Evolutionary conservation across 2,888 invertebrate genomes (phyloP).

Genomic region (Cephonodes hylas): DNA sequence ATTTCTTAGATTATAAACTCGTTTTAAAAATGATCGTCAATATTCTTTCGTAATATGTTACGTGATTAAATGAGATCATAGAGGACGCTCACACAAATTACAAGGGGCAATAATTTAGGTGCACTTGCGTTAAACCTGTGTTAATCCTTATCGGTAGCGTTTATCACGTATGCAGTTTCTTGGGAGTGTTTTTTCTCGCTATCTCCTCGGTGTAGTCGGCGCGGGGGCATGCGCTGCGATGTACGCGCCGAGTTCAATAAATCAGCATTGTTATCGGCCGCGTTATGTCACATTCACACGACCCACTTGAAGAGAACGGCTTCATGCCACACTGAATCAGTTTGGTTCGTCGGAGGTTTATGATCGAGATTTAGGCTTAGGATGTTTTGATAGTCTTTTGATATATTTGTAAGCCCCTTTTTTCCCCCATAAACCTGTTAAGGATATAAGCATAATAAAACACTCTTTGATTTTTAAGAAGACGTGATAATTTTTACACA

Average conservation of each 20-base stretch:
- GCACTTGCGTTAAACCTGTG: not conserved
- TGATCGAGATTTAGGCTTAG: not conserved
- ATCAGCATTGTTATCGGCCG: constrained; percentile 7
- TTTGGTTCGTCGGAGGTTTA: too few species aligned
- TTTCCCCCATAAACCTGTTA: too few species aligned
- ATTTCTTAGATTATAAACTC: too few species aligned
- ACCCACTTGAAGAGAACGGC: constrained; percentile 1
- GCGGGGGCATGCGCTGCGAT: not conserved
- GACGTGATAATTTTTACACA: too few species aligned
- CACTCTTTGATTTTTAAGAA: too few species aligned
- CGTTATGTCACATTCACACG: constrained; percentile 11
- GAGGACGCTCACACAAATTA: too few species aligned
- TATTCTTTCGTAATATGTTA: too few species aligned
- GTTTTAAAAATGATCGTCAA: too few species aligned
- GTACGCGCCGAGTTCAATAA: not conserved
- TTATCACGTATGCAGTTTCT: not conserved
- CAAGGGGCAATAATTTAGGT: too few species aligned
- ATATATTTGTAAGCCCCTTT: not conserved
- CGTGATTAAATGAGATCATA: too few species aligned
- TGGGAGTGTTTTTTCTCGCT: not conserved
- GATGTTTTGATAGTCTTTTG: not conserved
- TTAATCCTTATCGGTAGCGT: not conserved
- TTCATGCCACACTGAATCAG: not conserved
- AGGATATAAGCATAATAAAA: too few species aligned
- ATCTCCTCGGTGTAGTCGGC: not conserved